Conservation (phyloP, 1,140 invertebrate species). For the Drosophila fuyamai region DNA sequence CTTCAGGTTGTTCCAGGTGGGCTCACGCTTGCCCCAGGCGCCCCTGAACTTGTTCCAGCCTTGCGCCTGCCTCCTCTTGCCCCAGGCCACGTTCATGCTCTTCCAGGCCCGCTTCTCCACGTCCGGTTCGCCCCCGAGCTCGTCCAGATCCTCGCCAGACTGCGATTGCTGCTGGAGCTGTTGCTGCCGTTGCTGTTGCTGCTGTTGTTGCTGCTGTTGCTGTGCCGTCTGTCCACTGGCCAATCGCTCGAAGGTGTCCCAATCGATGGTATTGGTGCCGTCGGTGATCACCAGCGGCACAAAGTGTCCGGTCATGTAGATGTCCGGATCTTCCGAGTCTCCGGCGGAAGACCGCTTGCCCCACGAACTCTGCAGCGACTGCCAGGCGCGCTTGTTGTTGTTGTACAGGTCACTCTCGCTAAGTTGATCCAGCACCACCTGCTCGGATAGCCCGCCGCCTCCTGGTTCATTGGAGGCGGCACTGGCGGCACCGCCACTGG, state of each 20-base stretch:
- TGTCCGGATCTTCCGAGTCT: slow-evolving; percentile 37
- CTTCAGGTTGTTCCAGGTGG: slow-evolving; percentile 90
- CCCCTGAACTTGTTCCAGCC: slow-evolving; percentile 87
- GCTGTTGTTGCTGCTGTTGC: slow-evolving; percentile 14
- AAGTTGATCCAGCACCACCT: slow-evolving; percentile 66
- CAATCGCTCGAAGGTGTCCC: slow-evolving; percentile 72
- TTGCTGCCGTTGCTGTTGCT: background rate
- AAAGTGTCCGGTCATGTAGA: slow-evolving; percentile 76
- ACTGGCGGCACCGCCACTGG: slow-evolving; percentile 17
- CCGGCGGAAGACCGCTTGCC: slow-evolving; percentile 85
- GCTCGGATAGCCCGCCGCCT: slow-evolving; percentile 59
- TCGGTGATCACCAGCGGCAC: slow-evolving; percentile 74
- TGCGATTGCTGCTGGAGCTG: slow-evolving; percentile 9
- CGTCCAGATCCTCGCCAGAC: slow-evolving; percentile 57
- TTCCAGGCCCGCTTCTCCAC: slow-evolving; percentile 88
- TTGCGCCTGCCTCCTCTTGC: slow-evolving; percentile 87
- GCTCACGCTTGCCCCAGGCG: slow-evolving; percentile 89
- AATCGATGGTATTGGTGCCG: slow-evolving; percentile 73
- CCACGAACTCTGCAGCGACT: slow-evolving; percentile 87
- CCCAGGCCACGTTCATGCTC: slow-evolving; percentile 88
- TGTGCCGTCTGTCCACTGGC: slow-evolving; percentile 40
- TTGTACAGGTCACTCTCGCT: slow-evolving; percentile 58
- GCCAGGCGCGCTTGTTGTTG: slow-evolving; percentile 87
- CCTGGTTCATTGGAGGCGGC: slow-evolving; percentile 44
- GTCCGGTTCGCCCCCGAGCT: slow-evolving; percentile 23